Base-by-base conservation (phyloP, 1,140 invertebrate genomes). In the Zaprionus capensis region DNA sequence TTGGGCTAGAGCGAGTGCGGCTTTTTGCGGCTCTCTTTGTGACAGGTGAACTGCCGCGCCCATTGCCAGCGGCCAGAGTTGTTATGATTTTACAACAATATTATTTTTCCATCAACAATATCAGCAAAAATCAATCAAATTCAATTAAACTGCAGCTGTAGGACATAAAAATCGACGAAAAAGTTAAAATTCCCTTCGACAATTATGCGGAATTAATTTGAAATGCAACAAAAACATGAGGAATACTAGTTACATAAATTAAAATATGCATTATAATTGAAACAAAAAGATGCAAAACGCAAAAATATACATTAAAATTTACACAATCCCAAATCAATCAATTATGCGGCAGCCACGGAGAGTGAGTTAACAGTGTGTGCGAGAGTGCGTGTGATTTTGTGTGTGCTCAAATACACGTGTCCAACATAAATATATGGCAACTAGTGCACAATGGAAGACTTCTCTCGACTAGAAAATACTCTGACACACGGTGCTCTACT, bases 111-210 rank as follows among this genome's bases (percentile, higher is more conserved):
- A 90, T 88, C 84, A 88, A 75, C 84, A 87, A 79, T 70, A 84
- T 88, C 81, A 85, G 81, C 81, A 90, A 85, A 87, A 90, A 90
- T 90, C 85, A 90, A 90, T 90, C 85, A 90, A 82, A 79, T 85
- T 90, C 85, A 90, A 90, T 90, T 90, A 90, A 85, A 90, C 71
- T 73, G 70, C 81, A 38, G 78, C 81, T 73, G 57, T 71, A 69
- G 72, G 72, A 78, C 41, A 74, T 61, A 76, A 79, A 79, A 81
- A 74, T 61, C 53, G 59, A 66, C 22, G 71, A 68, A 68, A 73
- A 57, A 59, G 59, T 20, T 41, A 64, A 59, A 56, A 56, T 31
- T 28, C 53, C 51, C 70, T 67, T 51, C 36, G 24, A 80, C 80
- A 87, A 88, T 78, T 78, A 77, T 82, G 64, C 67, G 78, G 80